phyloP scores from a whole-genome alignment of 2,888 invertebrate genomes.

The Ctenicera cuprea region DNA sequence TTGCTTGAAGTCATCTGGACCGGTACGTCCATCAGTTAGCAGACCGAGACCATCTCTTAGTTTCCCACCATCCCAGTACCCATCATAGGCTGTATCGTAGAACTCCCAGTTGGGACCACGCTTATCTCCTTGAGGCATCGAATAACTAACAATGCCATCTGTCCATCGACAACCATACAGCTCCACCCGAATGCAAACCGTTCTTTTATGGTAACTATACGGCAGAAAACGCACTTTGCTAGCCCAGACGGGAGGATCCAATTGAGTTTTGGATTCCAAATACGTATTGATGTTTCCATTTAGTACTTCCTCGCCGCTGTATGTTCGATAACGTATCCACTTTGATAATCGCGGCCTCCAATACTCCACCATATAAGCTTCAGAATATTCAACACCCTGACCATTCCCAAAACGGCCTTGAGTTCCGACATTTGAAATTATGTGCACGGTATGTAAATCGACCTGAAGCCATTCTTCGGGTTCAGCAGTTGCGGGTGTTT shows the following conservation, averaged over 20 bases:
- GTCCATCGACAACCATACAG: constrained; percentile 91
- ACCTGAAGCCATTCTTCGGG: constrained; percentile 87
- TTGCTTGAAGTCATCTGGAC: constrained; percentile 83
- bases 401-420: constrained; percentile 96
- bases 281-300: constrained; percentile 92
- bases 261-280: constrained; percentile 83
- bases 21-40: constrained; percentile 87
- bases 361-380: constrained; percentile 89
- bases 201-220: constrained; percentile 87
- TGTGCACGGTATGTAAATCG: constrained; percentile 85
- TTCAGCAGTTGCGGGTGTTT: constrained; percentile 85
- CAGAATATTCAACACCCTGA: constrained; percentile 90
- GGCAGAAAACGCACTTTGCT: constrained; percentile 90
- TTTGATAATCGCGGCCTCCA: constrained; percentile 87
- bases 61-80: constrained; percentile 85
- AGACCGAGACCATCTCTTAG: constrained; percentile 89
- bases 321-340: constrained; percentile 88
- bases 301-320: constrained; percentile 83
- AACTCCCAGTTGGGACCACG: constrained; percentile 87
- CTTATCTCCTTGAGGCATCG: constrained; percentile 91
- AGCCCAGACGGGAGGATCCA: constrained; percentile 91
- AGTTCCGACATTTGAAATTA: constrained; percentile 87
- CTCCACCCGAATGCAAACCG: constrained; percentile 94
- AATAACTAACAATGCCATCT: constrained; percentile 89
- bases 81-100: constrained; percentile 90